Percentiles rank a stretch among this genome's conserved stretches.
phyloP scores from a whole-genome alignment of 2,888 invertebrate species.

The Villa cingulata region DNA sequence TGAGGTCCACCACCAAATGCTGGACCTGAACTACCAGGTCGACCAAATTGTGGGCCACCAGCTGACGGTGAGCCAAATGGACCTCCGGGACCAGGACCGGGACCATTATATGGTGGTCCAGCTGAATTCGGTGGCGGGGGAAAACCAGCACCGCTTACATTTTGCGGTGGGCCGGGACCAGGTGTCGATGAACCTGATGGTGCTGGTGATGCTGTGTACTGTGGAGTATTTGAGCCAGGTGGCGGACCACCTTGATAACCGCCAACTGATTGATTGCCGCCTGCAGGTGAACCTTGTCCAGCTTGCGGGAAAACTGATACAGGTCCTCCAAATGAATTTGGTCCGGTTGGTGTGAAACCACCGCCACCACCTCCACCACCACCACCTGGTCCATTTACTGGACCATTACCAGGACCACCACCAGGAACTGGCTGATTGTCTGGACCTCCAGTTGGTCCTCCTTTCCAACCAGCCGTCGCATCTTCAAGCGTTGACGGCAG shows the following conservation, averaged over 20 bases:
- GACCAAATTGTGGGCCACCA: slow-evolving; percentile 47
- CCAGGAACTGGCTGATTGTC: slow-evolving; percentile 42
- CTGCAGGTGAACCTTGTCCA: slow-evolving; percentile 60
- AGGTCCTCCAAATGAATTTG: slow-evolving; percentile 38
- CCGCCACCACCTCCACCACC: slow-evolving; percentile 45
- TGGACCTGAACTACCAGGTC: slow-evolving; percentile 53
- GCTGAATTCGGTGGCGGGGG: slow-evolving; percentile 40
- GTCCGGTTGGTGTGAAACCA: slow-evolving; percentile 39
- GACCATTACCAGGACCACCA: slow-evolving; percentile 55
- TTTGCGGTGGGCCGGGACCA: slow-evolving; percentile 53
- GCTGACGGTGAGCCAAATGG: slow-evolving; percentile 57
- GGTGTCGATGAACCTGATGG: slow-evolving; percentile 73
- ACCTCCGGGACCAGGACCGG: slow-evolving; percentile 36
- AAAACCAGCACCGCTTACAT: slow-evolving; percentile 40
- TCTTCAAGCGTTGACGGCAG: slow-evolving; percentile 63
- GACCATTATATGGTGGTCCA: slow-evolving; percentile 53
- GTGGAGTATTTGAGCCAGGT: slow-evolving; percentile 64
- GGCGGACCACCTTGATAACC: slow-evolving; percentile 55
- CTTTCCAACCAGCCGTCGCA: slow-evolving; percentile 66
- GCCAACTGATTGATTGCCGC: slow-evolving; percentile 45
- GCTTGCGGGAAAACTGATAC: slow-evolving; percentile 54
- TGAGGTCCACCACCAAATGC: slow-evolving; percentile 44
- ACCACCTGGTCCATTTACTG: slow-evolving; percentile 46
- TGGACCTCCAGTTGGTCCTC: slow-evolving; percentile 56
- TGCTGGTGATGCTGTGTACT: slow-evolving; percentile 75